Base-by-base conservation (phyloP, 2,113 vertebrate species). In the Mobula birostris region DNA sequence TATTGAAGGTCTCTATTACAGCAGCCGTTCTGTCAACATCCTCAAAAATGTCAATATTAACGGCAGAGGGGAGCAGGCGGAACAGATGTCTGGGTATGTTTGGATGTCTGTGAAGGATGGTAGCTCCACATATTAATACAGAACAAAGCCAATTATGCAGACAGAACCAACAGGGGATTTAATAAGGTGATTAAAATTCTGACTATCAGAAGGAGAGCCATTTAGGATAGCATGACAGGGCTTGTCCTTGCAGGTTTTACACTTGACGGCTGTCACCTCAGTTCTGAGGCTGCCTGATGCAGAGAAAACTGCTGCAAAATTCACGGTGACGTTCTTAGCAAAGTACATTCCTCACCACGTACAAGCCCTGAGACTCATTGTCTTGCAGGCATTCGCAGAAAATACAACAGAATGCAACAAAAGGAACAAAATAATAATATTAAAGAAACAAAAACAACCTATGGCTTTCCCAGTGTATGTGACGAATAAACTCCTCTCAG, bases 151-250 rank as follows among this genome's bases (percentile, higher is more conserved):
- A 91, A n/a, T 91, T 91, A 91, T 91, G 66, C 68, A 70, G 63
- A 70, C 66, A 70, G 63, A 91, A 68, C 66, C 70, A 63, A 36
- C 88, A 90, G 24, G 21, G 29, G 2, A 36, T 91, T 91, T 91
- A 91, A 91, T 91, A 91, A 91, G 88, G n/a, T 91, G 70, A 91
- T 91, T 91, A 91, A 68, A 66, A 70, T 91, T 91, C 88, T 68
- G 88, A 91, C 88, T 91, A 68, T 91, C 63, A 70, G n/a, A 70
- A 21, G 68, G 40, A 85, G 24, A 85, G 82, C 82, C 58, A 5
- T 29, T 61, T 40, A 85, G n/a, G 82, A 85, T 85, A 29, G 82
- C 24, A 61, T 27, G 82, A 85, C 12, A 61, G 56, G 48, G 27
- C 48, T 27, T 36, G 40, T 58, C 56, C 48, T 56, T 83, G 80